These are phyloP conservation scores for Epinephelus moara DNA, from an alignment of 2,113 vertebrate species.

Conservation along the genomic window DNA sequence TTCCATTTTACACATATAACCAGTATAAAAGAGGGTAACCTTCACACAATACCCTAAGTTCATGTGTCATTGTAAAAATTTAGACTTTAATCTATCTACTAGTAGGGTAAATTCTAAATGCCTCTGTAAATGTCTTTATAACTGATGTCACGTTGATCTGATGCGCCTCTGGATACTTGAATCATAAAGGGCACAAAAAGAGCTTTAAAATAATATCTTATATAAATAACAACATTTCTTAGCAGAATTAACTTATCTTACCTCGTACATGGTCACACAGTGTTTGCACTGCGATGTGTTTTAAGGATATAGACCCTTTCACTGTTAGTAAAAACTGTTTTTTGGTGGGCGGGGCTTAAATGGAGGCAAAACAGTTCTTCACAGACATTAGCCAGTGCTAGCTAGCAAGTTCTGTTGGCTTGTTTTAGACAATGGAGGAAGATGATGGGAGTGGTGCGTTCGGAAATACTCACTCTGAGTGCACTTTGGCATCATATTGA, in stretches of 20 bases:
- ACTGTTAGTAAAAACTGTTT: too few relatives aligned
- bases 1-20: background rate
- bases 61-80: background rate
- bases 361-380: too few relatives aligned
- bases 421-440: too few relatives aligned
- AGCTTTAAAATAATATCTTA: background rate
- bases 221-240: background rate
- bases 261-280: too few relatives aligned
- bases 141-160: background rate
- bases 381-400: too few relatives aligned
- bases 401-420: too few relatives aligned
- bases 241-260: background rate
- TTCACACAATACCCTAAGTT: background rate
- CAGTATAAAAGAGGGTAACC: background rate
- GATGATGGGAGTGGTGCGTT: too few relatives aligned
- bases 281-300: too few relatives aligned
- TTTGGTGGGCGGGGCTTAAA: too few relatives aligned
- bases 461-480: too few relatives aligned
- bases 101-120: background rate
- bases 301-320: too few relatives aligned
- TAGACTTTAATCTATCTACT: background rate
- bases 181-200: background rate
- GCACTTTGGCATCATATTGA: too few relatives aligned
- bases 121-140: background rate
- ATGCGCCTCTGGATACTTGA: background rate